These are phyloP conservation scores for Polyommatus iphigenia DNA, from an alignment of 2,888 invertebrate genomes.

Conservation along the genomic window DNA sequence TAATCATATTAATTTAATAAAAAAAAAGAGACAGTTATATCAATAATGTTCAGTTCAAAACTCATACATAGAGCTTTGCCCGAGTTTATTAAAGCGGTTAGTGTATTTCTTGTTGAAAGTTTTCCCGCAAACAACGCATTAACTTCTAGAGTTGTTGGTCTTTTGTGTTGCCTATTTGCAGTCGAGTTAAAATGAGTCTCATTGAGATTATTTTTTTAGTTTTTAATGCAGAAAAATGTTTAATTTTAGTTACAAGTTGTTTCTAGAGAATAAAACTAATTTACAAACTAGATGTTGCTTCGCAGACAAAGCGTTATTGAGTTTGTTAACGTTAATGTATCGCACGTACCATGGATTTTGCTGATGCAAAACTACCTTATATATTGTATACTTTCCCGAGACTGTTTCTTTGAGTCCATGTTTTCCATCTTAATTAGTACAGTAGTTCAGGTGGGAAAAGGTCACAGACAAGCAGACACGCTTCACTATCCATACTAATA, in stretches of 20 bases:
- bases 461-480: no score
- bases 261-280: not conserved
- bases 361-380: no score
- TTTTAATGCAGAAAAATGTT: not conserved
- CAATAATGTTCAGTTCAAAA: not conserved
- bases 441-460: no score
- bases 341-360: no score
- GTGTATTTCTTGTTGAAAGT: not conserved
- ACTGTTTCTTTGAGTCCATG: no score
- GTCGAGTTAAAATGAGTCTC: not conserved
- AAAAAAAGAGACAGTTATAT: not conserved
- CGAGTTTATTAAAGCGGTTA: not conserved
- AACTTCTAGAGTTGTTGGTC: not conserved
- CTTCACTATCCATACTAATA: no score
- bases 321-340: no score
- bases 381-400: no score
- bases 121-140: conserved; percentile 15
- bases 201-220: not conserved
- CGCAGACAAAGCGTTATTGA: no score
- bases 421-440: no score
- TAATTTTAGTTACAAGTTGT: not conserved
- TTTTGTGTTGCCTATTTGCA: not conserved
- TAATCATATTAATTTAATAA: no score
- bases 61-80: not conserved
- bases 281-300: not conserved